Base-by-base conservation (phyloP, 2,888 invertebrate species). In the Melinaea menophilus region DNA sequence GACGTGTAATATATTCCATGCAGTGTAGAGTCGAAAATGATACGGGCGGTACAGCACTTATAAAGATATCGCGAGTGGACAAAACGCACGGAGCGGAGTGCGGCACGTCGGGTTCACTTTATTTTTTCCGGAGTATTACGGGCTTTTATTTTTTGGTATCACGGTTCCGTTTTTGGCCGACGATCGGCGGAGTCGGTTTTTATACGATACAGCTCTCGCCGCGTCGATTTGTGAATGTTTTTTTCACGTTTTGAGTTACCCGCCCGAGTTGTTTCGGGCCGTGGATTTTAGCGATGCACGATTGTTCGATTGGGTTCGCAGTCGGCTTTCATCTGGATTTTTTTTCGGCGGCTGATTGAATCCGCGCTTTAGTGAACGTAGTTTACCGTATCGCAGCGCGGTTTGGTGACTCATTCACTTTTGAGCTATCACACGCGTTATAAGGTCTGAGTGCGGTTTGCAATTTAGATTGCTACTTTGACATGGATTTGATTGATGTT, bases 81-180 rank as follows among this genome's bases (percentile, higher is more conserved):
- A 79, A 75, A 75, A 75, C 74, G 74, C 75, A 69, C 66, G 73
- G 77, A 74, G 73, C 73, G 73, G 73, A 72, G 71, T 72, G 71
- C 72, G 75, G 71, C 73, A 76, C 79, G 75, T 70, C 74, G 75
- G 76, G 76, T 80, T 66, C 82, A 79, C 80, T 88, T 84, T 87
- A 86, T 89, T 90, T 89, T 86, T 85, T 84, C 84, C 80, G 78
- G 77, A 73, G 87, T 80, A 88, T 88, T 87, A 85, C 79, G 72
- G 81, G 78, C 85, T 86, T 90, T 89, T 90, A 90, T 88, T 90
- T 90, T 86, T 90, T 82, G 90, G 90, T 90, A 90, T 90, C 88
- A 87, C 89, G 80, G 88, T 84, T 84, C 86, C 90, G 88, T 84
- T 89, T 88, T 88, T 88, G 88, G 90, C 83, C 84, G 80, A 77